These are phyloP conservation scores for Phaenicophaeus curvirostris DNA, from an alignment of 2,797 vertebrate genomes.

Conservation along the genomic window DNA sequence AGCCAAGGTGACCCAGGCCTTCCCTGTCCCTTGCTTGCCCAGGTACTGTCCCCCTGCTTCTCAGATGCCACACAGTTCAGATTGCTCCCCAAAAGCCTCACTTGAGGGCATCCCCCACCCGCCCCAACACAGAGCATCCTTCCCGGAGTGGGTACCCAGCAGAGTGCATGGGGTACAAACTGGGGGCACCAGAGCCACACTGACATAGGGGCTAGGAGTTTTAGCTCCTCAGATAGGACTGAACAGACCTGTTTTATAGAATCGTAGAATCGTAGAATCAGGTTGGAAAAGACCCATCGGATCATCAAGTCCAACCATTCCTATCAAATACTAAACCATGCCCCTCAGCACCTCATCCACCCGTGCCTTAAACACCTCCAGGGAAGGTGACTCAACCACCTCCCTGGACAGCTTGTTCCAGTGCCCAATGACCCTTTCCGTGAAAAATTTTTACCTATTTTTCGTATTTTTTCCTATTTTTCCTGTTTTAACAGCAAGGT, in stretches of 20 bases:
- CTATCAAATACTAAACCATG: no score
- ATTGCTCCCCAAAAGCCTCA: not conserved
- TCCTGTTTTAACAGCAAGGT: accelerated
- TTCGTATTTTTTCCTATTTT: no score
- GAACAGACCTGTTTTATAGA: accelerated
- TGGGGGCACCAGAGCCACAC: accelerated
- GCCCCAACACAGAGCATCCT: not conserved
- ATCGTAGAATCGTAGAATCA: no score
- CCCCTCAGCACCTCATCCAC: no score
- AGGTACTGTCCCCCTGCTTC: accelerated
- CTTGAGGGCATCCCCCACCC: accelerated
- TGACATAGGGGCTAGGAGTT: accelerated
- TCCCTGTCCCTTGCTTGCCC: not conserved
- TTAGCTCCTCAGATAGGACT: accelerated
- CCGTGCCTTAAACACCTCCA: no score
- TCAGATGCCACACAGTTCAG: not conserved
- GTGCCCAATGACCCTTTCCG: no score
- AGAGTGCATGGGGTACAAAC: accelerated
- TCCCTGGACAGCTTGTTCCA: no score
- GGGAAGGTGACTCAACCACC: no score
- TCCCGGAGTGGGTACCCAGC: not conserved
- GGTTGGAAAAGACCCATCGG: no score
- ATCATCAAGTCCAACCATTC: no score
- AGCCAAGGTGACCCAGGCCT: not conserved
- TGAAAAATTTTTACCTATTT: no score